Percentiles rank a stretch among this genome's conserved stretches.
phyloP scores from a whole-genome alignment of 2,888 invertebrate species.

The Rhagophthalmus giganteus region DNA sequence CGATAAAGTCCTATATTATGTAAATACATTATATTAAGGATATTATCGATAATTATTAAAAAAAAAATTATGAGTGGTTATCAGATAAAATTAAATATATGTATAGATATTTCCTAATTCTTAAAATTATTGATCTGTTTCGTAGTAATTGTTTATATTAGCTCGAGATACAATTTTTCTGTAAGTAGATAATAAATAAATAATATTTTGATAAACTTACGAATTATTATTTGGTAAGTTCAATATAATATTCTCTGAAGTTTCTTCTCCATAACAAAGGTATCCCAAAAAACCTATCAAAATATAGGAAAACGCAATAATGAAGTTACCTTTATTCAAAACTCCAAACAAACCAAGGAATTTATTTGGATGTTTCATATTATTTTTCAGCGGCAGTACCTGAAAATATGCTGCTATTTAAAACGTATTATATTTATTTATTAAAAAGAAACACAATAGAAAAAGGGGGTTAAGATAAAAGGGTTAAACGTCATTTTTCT shows the following conservation, averaged over 20 bases:
- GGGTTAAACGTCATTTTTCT: too few species aligned
- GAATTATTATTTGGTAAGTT: slow-evolving; percentile 65
- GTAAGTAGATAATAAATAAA: background rate
- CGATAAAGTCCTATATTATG: too few species aligned
- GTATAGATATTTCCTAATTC: too few species aligned
- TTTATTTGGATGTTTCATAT: slow-evolving; percentile 84
- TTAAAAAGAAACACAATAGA: too few species aligned
- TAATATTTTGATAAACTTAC: background rate
- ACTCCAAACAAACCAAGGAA: slow-evolving; percentile 84
- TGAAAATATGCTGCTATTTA: slow-evolving; percentile 42
- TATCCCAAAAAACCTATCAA: slow-evolving; percentile 91
- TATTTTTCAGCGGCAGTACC: slow-evolving; percentile 93
- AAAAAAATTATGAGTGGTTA: too few species aligned
- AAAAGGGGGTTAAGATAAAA: too few species aligned
- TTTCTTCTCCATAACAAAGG: slow-evolving; percentile 71
- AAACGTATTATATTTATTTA: too few species aligned
- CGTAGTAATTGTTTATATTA: too few species aligned
- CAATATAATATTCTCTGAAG: slow-evolving; percentile 79
- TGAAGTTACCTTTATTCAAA: slow-evolving; percentile 86
- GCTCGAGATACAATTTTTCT: background rate
- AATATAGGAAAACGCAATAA: slow-evolving; percentile 84
- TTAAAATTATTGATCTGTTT: too few species aligned
- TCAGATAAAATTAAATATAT: too few species aligned
- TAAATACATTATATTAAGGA: too few species aligned
- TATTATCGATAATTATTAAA: too few species aligned